Conservation (phyloP, 2,113 vertebrate species). For the Ancistrus triradiatus region DNA sequence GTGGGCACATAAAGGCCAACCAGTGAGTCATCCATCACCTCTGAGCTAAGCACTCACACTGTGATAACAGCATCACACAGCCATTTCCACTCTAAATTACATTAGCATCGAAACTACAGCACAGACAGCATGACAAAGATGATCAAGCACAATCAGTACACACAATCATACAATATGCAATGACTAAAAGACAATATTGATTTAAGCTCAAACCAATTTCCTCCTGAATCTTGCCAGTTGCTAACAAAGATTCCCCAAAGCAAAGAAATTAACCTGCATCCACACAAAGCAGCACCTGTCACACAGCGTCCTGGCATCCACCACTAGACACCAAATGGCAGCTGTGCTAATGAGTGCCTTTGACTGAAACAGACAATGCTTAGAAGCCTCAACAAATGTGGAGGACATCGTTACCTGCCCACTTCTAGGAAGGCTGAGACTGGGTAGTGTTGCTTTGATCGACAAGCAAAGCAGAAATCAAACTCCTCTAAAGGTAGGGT, state of each 20-base stretch:
- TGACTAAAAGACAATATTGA: not conserved
- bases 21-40: conserved; percentile 68
- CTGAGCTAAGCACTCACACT: conserved; percentile 53
- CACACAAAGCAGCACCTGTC: conserved; percentile 21
- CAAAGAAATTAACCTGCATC: conserved; percentile 36
- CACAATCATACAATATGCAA: too few species aligned
- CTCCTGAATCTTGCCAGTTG: not conserved
- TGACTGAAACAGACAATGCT: too few species aligned
- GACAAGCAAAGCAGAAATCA: too few species aligned
- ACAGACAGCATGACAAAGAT: not conserved
- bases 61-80: conserved; percentile 53
- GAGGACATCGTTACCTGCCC: too few species aligned
- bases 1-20: conserved; percentile 71
- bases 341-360: conserved; percentile 6
- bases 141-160: too few species aligned
- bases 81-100: conserved; percentile 22
- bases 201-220: not conserved
- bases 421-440: too few species aligned
- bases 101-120: not conserved
- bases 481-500: too few species aligned
- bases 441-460: too few species aligned
- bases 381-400: too few species aligned
- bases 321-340: conserved; percentile 35
- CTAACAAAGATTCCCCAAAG: conserved; percentile 6
- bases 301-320: conserved; percentile 32